Evolutionary conservation across 1,140 invertebrate species (phyloP).

Genomic region (Pteromalus puparum): DNA sequence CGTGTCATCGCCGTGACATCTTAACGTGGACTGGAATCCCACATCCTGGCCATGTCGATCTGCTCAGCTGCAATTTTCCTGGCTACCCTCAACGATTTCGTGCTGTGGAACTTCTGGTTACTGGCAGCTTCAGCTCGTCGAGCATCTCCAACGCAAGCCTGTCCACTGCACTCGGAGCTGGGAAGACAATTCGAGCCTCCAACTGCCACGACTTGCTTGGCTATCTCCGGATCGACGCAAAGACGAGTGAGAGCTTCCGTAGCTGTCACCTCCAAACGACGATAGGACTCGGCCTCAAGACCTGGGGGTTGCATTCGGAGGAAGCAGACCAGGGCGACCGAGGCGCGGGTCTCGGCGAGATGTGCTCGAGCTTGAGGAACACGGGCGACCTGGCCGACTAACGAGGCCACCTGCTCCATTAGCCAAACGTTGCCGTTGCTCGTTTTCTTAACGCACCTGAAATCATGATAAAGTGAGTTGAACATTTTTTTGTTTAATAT

Average conservation of each 20-base stretch:
- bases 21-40: slow-evolving; percentile 79
- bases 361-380: slow-evolving; percentile 78
- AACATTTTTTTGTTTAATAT: background rate
- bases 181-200: slow-evolving; percentile 85
- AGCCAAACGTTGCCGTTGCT: slow-evolving; percentile 68
- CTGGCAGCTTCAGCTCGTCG: slow-evolving; percentile 59
- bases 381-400: slow-evolving; percentile 87
- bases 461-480: background rate
- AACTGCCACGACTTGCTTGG: slow-evolving; percentile 83
- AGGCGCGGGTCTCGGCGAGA: slow-evolving; percentile 79
- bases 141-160: slow-evolving; percentile 67
- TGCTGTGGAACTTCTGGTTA: slow-evolving; percentile 59
- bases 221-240: slow-evolving; percentile 83
- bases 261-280: slow-evolving; percentile 87
- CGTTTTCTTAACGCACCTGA: slow-evolving; percentile 73
- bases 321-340: slow-evolving; percentile 86
- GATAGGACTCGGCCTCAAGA: slow-evolving; percentile 80
- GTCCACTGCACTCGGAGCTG: slow-evolving; percentile 83
- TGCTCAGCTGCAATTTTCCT: slow-evolving; percentile 75
- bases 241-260: slow-evolving; percentile 90
- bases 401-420: slow-evolving; percentile 88
- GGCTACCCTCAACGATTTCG: slow-evolving; percentile 76
- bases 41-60: slow-evolving; percentile 80
- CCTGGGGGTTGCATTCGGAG: slow-evolving; percentile 81
- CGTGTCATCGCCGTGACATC: background rate